Percentiles rank a stretch among this genome's conserved stretches.
phyloP scores from a whole-genome alignment of 1,140 invertebrate genomes.

The Linepithema humile region DNA sequence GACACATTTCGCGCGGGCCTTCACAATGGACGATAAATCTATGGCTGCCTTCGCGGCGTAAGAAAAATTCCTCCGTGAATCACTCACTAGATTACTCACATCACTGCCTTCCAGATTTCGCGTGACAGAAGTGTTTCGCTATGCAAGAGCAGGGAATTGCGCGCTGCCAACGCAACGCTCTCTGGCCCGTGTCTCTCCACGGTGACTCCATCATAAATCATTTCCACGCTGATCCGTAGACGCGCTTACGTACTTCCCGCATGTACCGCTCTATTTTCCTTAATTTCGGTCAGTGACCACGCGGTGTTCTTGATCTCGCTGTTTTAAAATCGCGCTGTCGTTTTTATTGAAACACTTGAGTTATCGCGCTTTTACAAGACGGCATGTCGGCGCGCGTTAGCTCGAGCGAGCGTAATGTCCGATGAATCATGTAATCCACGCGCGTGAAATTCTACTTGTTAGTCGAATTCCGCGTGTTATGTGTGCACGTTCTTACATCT shows the following conservation, averaged over 20 bases:
- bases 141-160: constrained; percentile 38
- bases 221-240: constrained; percentile 19
- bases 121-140: constrained; percentile 61
- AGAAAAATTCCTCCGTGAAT: constrained; percentile 70
- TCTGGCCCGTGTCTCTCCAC: constrained; percentile 20
- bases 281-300: constrained; percentile 6
- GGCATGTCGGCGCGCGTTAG: neutral
- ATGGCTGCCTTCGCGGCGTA: constrained; percentile 8
- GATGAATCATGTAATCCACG: constrained; percentile 14
- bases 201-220: constrained; percentile 60
- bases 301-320: neutral
- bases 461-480: neutral
- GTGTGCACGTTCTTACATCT: neutral
- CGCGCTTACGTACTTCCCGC: neutral
- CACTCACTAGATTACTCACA: constrained; percentile 68
- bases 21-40: constrained; percentile 62
- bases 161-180: constrained; percentile 42
- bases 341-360: neutral
- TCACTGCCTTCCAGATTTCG: constrained; percentile 65
- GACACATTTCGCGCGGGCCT: constrained; percentile 38
- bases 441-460: neutral
- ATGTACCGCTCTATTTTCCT: constrained; percentile 26
- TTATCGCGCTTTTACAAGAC: neutral
- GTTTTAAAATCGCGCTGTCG: neutral
- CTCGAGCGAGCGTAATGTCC: neutral